Conservation (phyloP, 2,888 invertebrate genomes). For the Capitulum mitella region DNA sequence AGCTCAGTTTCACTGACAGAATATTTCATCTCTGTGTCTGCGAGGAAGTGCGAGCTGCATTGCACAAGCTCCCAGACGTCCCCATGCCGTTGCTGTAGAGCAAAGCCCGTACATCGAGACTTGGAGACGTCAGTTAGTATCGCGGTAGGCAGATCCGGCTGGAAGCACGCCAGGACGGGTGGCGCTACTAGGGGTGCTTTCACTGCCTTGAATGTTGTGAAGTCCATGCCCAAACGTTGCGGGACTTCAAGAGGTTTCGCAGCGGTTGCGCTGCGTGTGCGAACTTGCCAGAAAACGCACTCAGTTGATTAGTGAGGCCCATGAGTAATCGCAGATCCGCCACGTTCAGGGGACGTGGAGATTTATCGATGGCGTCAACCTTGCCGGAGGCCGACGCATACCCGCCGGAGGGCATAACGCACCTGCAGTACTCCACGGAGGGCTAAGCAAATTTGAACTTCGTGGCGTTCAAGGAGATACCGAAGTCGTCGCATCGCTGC, state of each 20-base stretch:
- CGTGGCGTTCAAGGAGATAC: neutral
- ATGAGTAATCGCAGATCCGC: neutral
- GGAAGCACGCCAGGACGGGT: too few species aligned
- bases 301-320: neutral
- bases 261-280: neutral
- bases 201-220: neutral
- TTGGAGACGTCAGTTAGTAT: too few species aligned
- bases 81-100: too few species aligned
- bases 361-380: neutral
- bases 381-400: neutral
- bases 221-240: neutral
- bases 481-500: neutral
- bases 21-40: too few species aligned
- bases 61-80: too few species aligned
- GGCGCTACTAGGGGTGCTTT: too few species aligned
- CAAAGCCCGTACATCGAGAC: too few species aligned
- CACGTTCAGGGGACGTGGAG: neutral
- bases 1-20: too few species aligned
- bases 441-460: neutral
- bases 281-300: neutral
- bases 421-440: neutral
- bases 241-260: neutral
- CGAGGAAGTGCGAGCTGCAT: too few species aligned
- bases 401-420: neutral
- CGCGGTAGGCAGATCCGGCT: too few species aligned